Evolutionary conservation across 2,888 invertebrate genomes (phyloP).

Genomic region (Athetis lepigone): DNA sequence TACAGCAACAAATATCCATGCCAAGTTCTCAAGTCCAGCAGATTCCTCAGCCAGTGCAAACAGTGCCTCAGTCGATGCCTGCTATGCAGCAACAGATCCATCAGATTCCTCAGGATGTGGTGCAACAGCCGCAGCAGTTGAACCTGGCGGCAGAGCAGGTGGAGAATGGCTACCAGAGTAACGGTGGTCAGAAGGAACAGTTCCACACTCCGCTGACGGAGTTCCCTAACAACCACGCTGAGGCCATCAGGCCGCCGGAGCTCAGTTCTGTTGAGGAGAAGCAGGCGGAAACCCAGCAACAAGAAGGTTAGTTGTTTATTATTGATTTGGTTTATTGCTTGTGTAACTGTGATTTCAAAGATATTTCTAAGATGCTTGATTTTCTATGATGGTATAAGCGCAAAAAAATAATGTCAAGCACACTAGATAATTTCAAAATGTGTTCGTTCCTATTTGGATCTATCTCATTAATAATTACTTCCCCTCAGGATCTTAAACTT

Average conservation of each 20-base stretch:
- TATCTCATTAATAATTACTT: too few species aligned
- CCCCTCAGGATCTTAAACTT: too few species aligned
- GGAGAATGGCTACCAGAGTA: constrained; percentile 76
- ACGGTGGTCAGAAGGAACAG: constrained; percentile 82
- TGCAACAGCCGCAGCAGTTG: constrained; percentile 75
- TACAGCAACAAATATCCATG: constrained; percentile 51
- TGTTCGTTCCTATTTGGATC: too few species aligned
- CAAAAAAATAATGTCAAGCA: too few species aligned
- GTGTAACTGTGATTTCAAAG: too few species aligned
- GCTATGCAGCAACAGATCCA: constrained; percentile 47
- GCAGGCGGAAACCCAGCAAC: constrained; percentile 76
- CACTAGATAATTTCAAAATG: too few species aligned
- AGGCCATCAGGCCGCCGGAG: constrained; percentile 80
- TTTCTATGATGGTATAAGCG: too few species aligned
- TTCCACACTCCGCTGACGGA: constrained; percentile 87
- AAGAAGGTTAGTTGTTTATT: constrained; percentile 76
- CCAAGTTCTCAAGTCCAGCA: constrained; percentile 38
- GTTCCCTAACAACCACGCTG: constrained; percentile 79
- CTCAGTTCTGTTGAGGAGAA: constrained; percentile 85
- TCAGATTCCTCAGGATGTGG: constrained; percentile 67
- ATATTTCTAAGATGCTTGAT: too few species aligned
- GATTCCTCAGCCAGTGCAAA: constrained; percentile 44
- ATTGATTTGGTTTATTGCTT: too few species aligned
- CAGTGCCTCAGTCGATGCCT: constrained; percentile 41
- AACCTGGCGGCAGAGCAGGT: constrained; percentile 73